These are phyloP conservation scores for Archaeoteleia sp. DNA, from an alignment of 2,888 invertebrate species.

Conservation along the genomic window DNA sequence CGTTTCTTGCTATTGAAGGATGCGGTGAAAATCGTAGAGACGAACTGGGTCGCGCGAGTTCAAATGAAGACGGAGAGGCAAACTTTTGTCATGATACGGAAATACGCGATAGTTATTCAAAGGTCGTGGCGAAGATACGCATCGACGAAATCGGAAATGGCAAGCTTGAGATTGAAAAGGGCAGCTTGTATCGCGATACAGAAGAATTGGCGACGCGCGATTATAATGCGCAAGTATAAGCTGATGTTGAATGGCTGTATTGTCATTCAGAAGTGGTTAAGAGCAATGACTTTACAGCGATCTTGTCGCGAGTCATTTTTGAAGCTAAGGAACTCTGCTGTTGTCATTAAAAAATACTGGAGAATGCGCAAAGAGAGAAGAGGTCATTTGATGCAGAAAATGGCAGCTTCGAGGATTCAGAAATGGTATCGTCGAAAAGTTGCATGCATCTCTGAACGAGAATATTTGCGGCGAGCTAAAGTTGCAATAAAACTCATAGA, in stretches of 20 bases:
- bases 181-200: constrained; percentile 60
- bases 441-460: constrained; percentile 34
- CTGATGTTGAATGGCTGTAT: constrained; percentile 40
- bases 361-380: constrained; percentile 72
- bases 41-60: constrained; percentile 69
- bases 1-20: constrained; percentile 70
- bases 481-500: constrained; percentile 36
- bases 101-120: constrained; percentile 75
- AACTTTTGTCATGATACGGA: constrained; percentile 66
- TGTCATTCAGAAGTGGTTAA: constrained; percentile 59
- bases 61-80: constrained; percentile 70
- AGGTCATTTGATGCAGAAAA: constrained; percentile 64
- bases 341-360: constrained; percentile 68
- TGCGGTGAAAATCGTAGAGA: constrained; percentile 62
- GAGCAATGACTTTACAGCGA: constrained; percentile 36
- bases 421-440: constrained; percentile 71
- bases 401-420: constrained; percentile 76
- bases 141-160: constrained; percentile 56
- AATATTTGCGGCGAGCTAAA: constrained; percentile 35
- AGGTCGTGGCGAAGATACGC: constrained; percentile 65
- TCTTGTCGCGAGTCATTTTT: constrained; percentile 27
- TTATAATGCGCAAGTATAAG: constrained; percentile 43
- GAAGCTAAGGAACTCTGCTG: constrained; percentile 45
- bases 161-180: constrained; percentile 18
- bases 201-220: constrained; percentile 57